Base-by-base conservation (phyloP, 2,888 invertebrate genomes). In the Phyllotreta cruciferae region DNA sequence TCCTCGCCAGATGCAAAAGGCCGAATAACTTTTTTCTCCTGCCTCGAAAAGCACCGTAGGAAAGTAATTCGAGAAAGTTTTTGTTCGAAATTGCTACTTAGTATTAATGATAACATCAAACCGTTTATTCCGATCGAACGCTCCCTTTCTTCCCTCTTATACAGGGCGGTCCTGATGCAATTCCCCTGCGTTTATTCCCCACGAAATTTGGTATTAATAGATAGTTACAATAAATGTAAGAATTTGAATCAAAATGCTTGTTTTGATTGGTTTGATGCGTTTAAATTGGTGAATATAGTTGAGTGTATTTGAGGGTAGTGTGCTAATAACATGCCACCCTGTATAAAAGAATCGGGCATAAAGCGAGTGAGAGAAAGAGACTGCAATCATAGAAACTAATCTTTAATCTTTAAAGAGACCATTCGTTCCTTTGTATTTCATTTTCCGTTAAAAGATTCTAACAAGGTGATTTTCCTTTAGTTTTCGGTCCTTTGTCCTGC, bases 361-460 rank as follows among this genome's bases (percentile, higher is more conserved):
- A 35, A 37, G 10, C 5, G 11, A 11, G 13, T 13, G 70, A 37
- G 38, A 37, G 37, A 37, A 35, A 37, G 10, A n/a, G 11, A 11
- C 1, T 9, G 70, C 75, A 78, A 75, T 77, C 73, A 69, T 73
- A 77, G 78, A 78, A 78, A 78, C 78, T 77, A 76, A 78, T 78
- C 77, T 76, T 69, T 66, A 71, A 74, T 75, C 74, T 72, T 64
- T 54, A 52, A 66, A 60, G 67, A 71, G 70, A 66, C 64, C 60
- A 64, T 66, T 52, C 61, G 68, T 56, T 63, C 62, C 63, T 66
- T 67, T 72, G 63, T 70, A 64, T 66, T 57, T 64, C 63, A 62
- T 69, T 65, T 65, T 52, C 63, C 5, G 47, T 58, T 58, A 57
- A 63, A 63, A 58, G 58, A 58, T 52, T 56, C 52, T 4, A 52